A percentile compares a stretch with the other conserved stretches of the same genome.
Conservation (phyloP, 2,888 invertebrate species). For the Pammene fasciana region DNA sequence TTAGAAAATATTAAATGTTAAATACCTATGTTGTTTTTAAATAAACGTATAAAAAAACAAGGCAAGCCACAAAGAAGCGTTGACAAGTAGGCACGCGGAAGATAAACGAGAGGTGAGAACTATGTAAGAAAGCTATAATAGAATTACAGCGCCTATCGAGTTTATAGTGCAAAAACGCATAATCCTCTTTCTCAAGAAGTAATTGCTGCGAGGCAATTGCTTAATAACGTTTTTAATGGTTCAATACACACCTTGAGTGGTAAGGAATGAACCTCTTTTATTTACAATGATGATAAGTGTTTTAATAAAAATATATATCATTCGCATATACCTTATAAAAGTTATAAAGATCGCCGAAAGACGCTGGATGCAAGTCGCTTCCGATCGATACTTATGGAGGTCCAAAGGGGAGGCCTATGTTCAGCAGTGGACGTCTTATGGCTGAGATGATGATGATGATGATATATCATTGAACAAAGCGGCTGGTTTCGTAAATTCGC, state of each 20-base stretch:
- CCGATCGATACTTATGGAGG: no score
- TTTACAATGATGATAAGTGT: neutral
- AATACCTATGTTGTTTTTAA: neutral
- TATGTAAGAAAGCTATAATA: constrained; percentile 37
- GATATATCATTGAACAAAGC: no score
- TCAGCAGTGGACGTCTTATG: no score
- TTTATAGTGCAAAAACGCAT: constrained; percentile 40
- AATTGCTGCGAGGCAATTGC: constrained; percentile 29
- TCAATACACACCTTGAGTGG: neutral
- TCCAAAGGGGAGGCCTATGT: no score
- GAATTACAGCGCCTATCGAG: constrained; percentile 38
- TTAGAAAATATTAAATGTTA: no score
- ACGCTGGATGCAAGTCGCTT: no score
- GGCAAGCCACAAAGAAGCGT: constrained; percentile 13
- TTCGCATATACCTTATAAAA: no score
- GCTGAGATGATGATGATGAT: no score
- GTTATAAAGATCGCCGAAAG: no score
- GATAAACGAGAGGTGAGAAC: constrained; percentile 35
- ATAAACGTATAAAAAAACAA: constrained; percentile 8
- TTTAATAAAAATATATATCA: no score
- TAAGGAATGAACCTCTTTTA: neutral
- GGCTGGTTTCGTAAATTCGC: no score
- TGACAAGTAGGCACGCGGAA: constrained; percentile 34
- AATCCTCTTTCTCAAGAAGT: constrained; percentile 41
- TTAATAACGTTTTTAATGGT: constrained; percentile 25